Evolutionary conservation across 2,113 vertebrate genomes (phyloP), one percentile per base, ranked within the genome.

Genomic region (Silurus glanis): DNA sequence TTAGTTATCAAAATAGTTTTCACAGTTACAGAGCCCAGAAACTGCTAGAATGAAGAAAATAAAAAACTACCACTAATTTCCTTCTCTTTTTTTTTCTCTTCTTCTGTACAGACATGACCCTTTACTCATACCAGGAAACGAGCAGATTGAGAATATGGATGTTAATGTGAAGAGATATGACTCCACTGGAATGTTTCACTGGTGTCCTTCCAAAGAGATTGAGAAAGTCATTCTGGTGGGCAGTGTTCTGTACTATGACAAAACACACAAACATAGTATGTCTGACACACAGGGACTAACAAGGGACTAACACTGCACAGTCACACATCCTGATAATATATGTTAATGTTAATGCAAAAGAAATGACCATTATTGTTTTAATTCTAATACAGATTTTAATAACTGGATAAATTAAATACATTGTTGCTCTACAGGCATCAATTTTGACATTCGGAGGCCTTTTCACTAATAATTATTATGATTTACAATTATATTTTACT

Each of bases 181-280:
- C 92, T 99, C 98, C 72, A 99, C 98, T 0, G 98, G 98, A 91
- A 99, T 99, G 98, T 99, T 99, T 95, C 98, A 99, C 92, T 99
- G 98, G 98, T 98, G 97, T 82, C 97, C 97, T 17, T 95, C 97
- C 91, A 99, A 98, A 92, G 98, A 99, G 64, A 99, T 99, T 51
- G 98, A 99, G 93, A 99, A 98, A 91, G 98, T 99, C 92, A 99
- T 98, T 93, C 94, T 99, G 97, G 98, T 99, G 93, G 95, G 97
- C 96, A 84, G 13, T 55, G 21, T 67, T 75, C 16, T 23, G 58
- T 47, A 37, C n/a, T 19, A 14, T 23, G 21, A 45, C 16, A 80
- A 47, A 19, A 53, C 37, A 16, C 58, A 83, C 25, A 51, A 62
- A 75, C 12, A 84, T 53, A 37, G 37, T 17, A 85, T 8, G 49